phyloP scores from a whole-genome alignment of 2,888 invertebrate genomes.

The Agapetus fuscipes region DNA sequence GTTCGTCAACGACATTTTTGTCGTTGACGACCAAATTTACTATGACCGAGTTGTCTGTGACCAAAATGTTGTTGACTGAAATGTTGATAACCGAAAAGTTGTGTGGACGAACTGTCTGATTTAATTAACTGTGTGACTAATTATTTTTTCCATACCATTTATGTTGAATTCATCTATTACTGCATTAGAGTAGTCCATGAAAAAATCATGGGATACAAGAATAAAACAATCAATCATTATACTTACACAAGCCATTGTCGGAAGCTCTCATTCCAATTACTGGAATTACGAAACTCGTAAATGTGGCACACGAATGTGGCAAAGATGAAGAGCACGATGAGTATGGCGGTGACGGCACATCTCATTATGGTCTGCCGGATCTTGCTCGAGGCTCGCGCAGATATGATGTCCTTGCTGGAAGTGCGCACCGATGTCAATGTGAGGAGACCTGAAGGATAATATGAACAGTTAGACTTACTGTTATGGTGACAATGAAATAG shows the following conservation, averaged over 20 bases:
- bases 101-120: no score
- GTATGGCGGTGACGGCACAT: constrained; percentile 70
- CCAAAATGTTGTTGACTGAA: constrained; percentile 35
- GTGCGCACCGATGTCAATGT: constrained; percentile 72
- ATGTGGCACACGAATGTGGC: constrained; percentile 76
- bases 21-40: no score
- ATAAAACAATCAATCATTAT: no score
- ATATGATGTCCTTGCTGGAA: constrained; percentile 75
- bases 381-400: constrained; percentile 73
- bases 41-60: no score
- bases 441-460: constrained; percentile 39
- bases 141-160: no score
- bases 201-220: no score
- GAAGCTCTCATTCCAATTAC: constrained; percentile 67
- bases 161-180: neutral
- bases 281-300: constrained; percentile 68
- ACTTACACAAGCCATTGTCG: constrained; percentile 76
- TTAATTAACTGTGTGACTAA: no score
- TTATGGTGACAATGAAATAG: neutral
- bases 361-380: constrained; percentile 79
- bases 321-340: constrained; percentile 67
- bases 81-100: no score
- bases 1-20: no score
- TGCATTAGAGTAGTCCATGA: no score
- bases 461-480: no score